Evolutionary conservation across 2,888 invertebrate genomes (phyloP), one percentile per base, ranked within the genome.

Genomic region (Parascotia fuliginaria): DNA sequence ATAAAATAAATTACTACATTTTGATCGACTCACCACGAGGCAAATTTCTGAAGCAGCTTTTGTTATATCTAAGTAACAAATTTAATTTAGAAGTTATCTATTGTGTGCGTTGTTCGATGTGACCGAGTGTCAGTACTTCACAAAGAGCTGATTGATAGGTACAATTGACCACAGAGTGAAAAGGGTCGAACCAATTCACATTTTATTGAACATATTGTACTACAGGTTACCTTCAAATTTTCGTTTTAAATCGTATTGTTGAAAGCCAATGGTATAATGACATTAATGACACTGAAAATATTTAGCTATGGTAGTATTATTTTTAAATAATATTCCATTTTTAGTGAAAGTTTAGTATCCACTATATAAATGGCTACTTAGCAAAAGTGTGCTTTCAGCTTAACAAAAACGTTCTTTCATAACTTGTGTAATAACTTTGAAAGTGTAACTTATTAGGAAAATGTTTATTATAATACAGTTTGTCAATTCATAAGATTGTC

Each of bases 111-210:
- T 29, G 24, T 5, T 15, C 11, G 19, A 6, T 12, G 22, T 22
- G 24, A 3, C 38, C 24, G 31, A n/a, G 28, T 32, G 44, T 38
- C 37, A 28, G 12, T 13, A 28, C 13, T 19, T 12, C 32, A 44
- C 38, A 38, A 44, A 38, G 24, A 38, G 29, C 24, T 38, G 37
- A 44, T 32, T 44, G 44, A 38, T 24, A 15, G 9, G 11, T 16
- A 24, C 44, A 29, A 38, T 32, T 38, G 37, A 32, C 37, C 24
- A 44, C 38, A 38, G 32, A 29, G 31, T 44, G 44, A 44, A 32
- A 31, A 24, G 22, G 44, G 44, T 44, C 24, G 38, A 32, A 15
- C 32, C 11, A 32, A 32, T 38, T 7, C 22, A 44, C 44, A 38
- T 38, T 32, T n/a, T 32, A 24, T 44, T 33, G 5, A 31, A 22